These are phyloP conservation scores for Drosophila ustulata DNA, from an alignment of 2,888 invertebrate species.

Conservation along the genomic window DNA sequence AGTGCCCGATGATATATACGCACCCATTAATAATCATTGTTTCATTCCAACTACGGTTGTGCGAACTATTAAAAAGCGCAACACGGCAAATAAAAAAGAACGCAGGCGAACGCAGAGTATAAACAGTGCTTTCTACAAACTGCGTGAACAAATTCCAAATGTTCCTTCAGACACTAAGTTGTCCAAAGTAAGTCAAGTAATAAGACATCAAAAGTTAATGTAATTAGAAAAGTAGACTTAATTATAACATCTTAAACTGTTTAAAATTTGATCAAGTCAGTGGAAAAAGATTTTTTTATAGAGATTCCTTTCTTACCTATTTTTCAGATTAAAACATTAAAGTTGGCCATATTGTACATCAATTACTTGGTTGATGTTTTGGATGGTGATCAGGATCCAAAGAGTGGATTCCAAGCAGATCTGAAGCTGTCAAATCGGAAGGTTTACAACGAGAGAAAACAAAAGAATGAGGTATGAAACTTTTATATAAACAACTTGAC, in stretches of 20 bases:
- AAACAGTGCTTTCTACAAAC: conserved; percentile 96
- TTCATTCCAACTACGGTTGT: conserved; percentile 83
- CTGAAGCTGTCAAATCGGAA: conserved; percentile 87
- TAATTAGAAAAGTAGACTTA: too few relatives aligned
- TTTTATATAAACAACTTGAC: neutral
- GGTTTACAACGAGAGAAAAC: conserved; percentile 80
- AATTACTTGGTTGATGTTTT: conserved; percentile 96
- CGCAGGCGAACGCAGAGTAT: conserved; percentile 96
- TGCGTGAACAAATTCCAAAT: conserved; percentile 97
- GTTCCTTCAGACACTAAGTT: conserved; percentile 98
- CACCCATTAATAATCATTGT: conserved; percentile 65
- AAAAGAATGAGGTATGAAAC: conserved; percentile 74
- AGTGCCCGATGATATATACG: conserved; percentile 72
- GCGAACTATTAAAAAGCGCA: conserved; percentile 89
- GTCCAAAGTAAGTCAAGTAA: conserved; percentile 90
- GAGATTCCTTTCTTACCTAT: conserved; percentile 51
- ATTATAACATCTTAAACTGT: too few relatives aligned
- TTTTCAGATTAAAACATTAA: conserved; percentile 95
- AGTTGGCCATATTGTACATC: conserved; percentile 96
- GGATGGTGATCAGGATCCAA: conserved; percentile 93
- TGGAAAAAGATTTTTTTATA: too few relatives aligned
- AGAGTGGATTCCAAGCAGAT: conserved; percentile 95
- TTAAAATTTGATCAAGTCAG: too few relatives aligned
- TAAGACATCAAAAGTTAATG: too few relatives aligned
- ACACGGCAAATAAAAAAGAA: conserved; percentile 98